A percentile compares a stretch with the other conserved stretches of the same genome.
These are phyloP conservation scores for Mesembrinibis cayennensis DNA, from an alignment of 2,113 vertebrate species.

Conservation along the genomic window DNA sequence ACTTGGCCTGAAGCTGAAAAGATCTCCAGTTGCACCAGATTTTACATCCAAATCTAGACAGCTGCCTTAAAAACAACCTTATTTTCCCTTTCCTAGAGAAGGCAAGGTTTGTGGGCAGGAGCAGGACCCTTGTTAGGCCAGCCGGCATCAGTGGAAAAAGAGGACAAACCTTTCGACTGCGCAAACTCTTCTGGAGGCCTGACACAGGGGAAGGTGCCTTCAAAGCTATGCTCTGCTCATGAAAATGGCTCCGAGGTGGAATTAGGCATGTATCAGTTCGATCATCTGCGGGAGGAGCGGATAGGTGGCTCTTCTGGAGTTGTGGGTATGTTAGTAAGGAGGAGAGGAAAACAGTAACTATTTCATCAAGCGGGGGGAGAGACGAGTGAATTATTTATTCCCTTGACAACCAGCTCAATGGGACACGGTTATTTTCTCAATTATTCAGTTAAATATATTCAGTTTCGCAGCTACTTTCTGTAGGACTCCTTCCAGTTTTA, in stretches of 20 bases:
- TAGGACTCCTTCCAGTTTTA: neutral
- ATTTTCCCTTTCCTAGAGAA: neutral
- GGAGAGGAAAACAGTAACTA: neutral
- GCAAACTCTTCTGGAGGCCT: neutral
- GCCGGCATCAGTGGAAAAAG: neutral
- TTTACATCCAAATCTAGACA: neutral
- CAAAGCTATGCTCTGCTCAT: neutral
- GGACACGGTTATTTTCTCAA: neutral
- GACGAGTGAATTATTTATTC: neutral
- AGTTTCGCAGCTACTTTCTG: neutral
- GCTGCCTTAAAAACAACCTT: neutral
- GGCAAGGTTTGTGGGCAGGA: neutral
- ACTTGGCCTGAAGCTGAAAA: neutral
- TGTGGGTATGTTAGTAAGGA: neutral
- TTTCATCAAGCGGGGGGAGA: neutral
- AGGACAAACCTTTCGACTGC: neutral
- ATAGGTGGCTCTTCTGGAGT: neutral
- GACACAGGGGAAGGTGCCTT: neutral
- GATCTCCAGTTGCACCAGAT: neutral
- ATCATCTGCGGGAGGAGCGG: neutral
- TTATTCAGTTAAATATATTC: neutral
- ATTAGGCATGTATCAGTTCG: neutral
- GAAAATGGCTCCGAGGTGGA: neutral
- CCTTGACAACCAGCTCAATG: neutral
- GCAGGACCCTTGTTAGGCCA: neutral